Evolutionary conservation across 2,888 invertebrate species (phyloP).

Genomic region (Nomada flava): DNA sequence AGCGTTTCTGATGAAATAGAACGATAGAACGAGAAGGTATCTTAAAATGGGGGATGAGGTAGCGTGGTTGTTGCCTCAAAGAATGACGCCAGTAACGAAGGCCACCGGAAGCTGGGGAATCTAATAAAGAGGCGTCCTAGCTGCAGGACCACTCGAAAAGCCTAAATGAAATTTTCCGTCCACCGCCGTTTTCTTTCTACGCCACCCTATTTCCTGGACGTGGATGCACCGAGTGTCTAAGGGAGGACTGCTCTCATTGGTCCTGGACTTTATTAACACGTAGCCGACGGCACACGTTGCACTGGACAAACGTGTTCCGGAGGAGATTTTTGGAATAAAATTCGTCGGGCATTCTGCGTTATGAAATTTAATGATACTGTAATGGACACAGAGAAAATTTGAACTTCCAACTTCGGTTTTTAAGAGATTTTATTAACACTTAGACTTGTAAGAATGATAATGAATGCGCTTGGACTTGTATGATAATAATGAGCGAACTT

Average conservation of each 20-base stretch:
- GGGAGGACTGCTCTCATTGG: background rate
- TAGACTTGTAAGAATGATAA: too few species aligned
- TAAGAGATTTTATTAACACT: too few species aligned
- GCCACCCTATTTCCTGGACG: background rate
- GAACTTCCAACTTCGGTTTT: too few species aligned
- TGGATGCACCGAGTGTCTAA: slow-evolving; percentile 3
- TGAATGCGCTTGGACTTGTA: too few species aligned
- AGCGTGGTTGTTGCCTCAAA: slow-evolving; percentile 7
- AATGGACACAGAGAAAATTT: too few species aligned
- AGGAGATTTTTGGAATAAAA: too few species aligned
- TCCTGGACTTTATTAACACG: slow-evolving; percentile 11
- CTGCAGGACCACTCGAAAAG: slow-evolving; percentile 25
- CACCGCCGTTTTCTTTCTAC: slow-evolving; percentile 26
- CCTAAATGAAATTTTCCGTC: slow-evolving; percentile 53
- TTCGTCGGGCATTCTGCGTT: too few species aligned
- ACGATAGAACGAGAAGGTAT: background rate
- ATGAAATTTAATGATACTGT: too few species aligned
- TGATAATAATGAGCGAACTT: too few species aligned
- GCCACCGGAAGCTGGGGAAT: slow-evolving; percentile 32
- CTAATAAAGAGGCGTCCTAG: slow-evolving; percentile 46
- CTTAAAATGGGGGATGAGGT: background rate
- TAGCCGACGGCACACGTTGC: too few species aligned
- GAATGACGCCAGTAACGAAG: slow-evolving; percentile 46
- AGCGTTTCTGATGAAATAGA: background rate
- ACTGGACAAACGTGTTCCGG: too few species aligned